Base-by-base conservation (phyloP, 2,888 invertebrate species). In the Bimastos eiseni region DNA sequence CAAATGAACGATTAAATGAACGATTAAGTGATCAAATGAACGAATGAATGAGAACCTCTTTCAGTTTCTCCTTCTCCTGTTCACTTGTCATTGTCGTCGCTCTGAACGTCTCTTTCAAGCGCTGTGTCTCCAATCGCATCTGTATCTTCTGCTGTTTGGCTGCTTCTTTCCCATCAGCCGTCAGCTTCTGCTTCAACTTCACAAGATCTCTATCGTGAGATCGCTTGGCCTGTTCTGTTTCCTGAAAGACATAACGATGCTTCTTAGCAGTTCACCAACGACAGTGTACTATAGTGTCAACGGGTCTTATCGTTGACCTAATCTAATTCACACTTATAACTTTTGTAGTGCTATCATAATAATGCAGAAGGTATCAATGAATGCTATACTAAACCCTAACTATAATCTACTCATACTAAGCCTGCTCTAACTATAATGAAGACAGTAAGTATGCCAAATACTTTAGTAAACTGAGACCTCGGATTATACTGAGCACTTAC, bases 131-230 rank as follows among this genome's bases (percentile, higher is more conserved):
- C 5, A 19, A 24, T 34, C 86, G 86, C 34, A 36, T 6, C 36
- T 86, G 86, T 19, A 11, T 11, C 30, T 86, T 86, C 0, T 86
- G 86, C 24, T 36, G 34, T 36, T 37, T 86, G 36, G 33, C 34
- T 19, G 34, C 15, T 37, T 86, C 86, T 24, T 86, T 86, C 11
- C 37, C 37, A 8, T 86, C 86, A 37, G 86, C 86, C 86, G 37
- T 86, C 37, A 86, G 34, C 37, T 86, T 86, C n/a, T 86, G 86
- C 13, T 17, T 34, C 86, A 86, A 33, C 86, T 86, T 86, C 86
- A 6, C n/a, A 21, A 37, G 37, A 86, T 86, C 86, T 17, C 37
- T 17, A 36, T 86, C 86, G 15, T 86, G 86, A 36, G 86, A 86
- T 86, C 86, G 86, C 30, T 86, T 86, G 21, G 37, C 86, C n/a